Evolutionary conservation across 1,140 invertebrate genomes (phyloP), one percentile per base, ranked within the genome.

Genomic region (Caenorhabditis brenneri): DNA sequence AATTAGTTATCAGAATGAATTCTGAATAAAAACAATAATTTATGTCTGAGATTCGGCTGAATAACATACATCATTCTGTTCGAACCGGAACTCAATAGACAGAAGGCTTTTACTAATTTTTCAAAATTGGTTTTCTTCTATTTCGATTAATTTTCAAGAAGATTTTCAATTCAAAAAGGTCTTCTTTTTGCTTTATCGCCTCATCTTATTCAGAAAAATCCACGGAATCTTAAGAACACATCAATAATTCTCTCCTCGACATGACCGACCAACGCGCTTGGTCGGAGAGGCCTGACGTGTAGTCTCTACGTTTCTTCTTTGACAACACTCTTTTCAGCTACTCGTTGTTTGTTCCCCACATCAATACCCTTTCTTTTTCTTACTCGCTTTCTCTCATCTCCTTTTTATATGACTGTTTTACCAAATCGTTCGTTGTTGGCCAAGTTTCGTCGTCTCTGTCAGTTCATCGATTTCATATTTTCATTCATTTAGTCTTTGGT

Each of bases 371-470:
- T 58, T 27, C 27, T 65, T 65, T 24, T 22, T 65, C 27, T 58
- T 58, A 15, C 33, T 39, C 49, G 15, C 15, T 42, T 74, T 74
- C 36, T 27, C 53, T 24, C n/a, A 24, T 74, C 33, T 74, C 36
- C 24, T 29, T 24, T 46, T 74, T 65, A 65, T 65, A 36, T 65
- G 58, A 65, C 36, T 65, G 60, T 36, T 36, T 74, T 39, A n/a
- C 65, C 29, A 74, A 74, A 39, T 42, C 36, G 27, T 74, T 74
- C 33, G 65, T 74, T 74, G n/a, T 24, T 74, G 36, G 65, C n/a
- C 27, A 24, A 22, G 1, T 27, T 15, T n/a, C 65, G 33, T 46
- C 46, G 27, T 74, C 58, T 36, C 33, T 19, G 60, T 19, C 60
- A 39, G 33, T 65, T 33, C 19, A 65, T 65, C 31, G 60, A 65